Evolutionary conservation across 2,113 vertebrate species (phyloP).

Genomic region (Hemiprocne comata): DNA sequence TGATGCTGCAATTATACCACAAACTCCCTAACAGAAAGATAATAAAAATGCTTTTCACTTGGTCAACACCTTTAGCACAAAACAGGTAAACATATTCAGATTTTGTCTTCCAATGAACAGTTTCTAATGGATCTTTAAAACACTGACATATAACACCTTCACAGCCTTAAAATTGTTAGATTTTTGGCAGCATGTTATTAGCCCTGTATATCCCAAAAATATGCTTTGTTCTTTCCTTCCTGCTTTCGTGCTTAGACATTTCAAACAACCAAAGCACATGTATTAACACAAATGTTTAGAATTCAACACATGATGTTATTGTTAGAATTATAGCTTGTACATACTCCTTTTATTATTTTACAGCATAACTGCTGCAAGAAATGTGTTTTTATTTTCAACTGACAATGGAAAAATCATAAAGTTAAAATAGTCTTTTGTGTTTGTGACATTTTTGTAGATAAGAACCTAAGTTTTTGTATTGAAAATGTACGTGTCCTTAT

Average conservation of each 20-base stretch:
- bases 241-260: neutral
- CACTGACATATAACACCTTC: neutral
- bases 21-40: neutral
- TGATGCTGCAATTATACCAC: neutral
- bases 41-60: conserved; percentile 9
- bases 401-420: neutral
- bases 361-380: neutral
- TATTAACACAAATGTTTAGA: neutral
- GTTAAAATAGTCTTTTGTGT: neutral
- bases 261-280: neutral
- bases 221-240: neutral
- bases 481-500: neutral
- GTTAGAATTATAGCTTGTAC: neutral
- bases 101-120: neutral
- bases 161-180: neutral
- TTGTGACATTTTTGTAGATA: neutral
- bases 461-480: neutral
- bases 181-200: conserved; percentile 14
- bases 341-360: neutral
- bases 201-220: neutral
- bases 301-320: neutral
- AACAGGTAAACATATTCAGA: neutral
- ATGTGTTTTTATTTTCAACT: neutral
- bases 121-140: conserved; percentile 5
- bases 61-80: neutral